Percentiles rank a stretch among this genome's conserved stretches.
Evolutionary conservation across 2,888 invertebrate genomes (phyloP).

Genomic region (Helobdella robusta): DNA sequence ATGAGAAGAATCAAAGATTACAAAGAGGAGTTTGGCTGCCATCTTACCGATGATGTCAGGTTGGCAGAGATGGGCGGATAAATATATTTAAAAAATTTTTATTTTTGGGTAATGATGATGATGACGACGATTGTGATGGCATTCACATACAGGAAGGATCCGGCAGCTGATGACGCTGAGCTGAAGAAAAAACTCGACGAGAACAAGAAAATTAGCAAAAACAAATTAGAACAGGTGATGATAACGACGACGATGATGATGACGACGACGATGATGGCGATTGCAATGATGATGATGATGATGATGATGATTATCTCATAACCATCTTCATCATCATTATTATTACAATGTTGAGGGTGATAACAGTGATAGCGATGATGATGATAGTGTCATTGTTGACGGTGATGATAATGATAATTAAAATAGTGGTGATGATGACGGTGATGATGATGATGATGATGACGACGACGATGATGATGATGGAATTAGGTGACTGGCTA

Average conservation of each 20-base stretch:
- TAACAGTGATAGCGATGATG: neutral
- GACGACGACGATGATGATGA: conserved; percentile 1
- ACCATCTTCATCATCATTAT: neutral
- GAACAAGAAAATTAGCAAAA: conserved; percentile 51
- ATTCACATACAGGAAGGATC: conserved; percentile 50
- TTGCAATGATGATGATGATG: neutral
- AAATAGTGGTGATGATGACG: neutral
- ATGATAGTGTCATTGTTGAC: neutral
- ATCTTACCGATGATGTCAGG: conserved; percentile 35
- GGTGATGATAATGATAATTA: neutral
- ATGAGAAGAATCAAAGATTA: conserved; percentile 59
- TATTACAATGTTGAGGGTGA: neutral
- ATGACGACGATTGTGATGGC: neutral
- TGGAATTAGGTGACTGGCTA: too few species aligned
- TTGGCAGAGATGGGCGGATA: conserved; percentile 5
- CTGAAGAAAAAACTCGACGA: conserved; percentile 56
- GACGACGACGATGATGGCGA: neutral
- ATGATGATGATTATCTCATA: neutral
- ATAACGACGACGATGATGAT: neutral
- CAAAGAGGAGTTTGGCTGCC: conserved; percentile 38
- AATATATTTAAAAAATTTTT: neutral
- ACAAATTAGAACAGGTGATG: conserved; percentile 40
- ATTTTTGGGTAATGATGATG: neutral
- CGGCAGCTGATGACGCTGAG: conserved; percentile 55
- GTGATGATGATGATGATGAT: conserved; percentile 3